Evolutionary conservation across 2,797 vertebrate species (phyloP).

Genomic region (Catostomus latipinnis): DNA sequence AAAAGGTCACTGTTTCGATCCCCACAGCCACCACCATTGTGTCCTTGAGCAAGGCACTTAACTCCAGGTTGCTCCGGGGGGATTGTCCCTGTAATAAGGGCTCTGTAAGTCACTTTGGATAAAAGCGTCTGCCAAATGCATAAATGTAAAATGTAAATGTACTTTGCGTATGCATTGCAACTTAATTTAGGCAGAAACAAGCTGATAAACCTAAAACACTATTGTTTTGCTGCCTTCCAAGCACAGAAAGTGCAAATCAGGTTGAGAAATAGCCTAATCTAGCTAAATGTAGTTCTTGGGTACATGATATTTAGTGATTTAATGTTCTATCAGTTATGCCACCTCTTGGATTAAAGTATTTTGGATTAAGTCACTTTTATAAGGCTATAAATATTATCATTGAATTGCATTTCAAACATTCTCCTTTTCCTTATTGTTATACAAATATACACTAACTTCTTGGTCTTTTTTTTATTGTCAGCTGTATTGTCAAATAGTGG

Average conservation of each 20-base stretch:
- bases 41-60: no score
- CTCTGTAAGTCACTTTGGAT: no score
- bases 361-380: no score
- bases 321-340: background rate
- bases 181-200: no score
- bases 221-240: slow-evolving; percentile 8
- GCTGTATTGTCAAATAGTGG: slow-evolving; percentile 91
- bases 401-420: background rate
- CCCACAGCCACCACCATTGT: no score
- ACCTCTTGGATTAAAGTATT: background rate
- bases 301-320: background rate
- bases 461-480: slow-evolving; percentile 67
- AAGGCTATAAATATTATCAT: background rate
- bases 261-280: background rate
- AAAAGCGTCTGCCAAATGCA: no score
- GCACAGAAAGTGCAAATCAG: slow-evolving; percentile 15
- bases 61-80: no score
- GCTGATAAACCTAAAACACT: background rate
- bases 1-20: no score
- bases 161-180: no score
- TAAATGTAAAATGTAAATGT: no score
- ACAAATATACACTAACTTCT: no score
- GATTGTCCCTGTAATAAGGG: no score
- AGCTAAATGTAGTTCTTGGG: slow-evolving; percentile 3
- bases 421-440: background rate